Conservation (phyloP, 2,113 vertebrate genomes). For the Petromus typicus region DNA sequence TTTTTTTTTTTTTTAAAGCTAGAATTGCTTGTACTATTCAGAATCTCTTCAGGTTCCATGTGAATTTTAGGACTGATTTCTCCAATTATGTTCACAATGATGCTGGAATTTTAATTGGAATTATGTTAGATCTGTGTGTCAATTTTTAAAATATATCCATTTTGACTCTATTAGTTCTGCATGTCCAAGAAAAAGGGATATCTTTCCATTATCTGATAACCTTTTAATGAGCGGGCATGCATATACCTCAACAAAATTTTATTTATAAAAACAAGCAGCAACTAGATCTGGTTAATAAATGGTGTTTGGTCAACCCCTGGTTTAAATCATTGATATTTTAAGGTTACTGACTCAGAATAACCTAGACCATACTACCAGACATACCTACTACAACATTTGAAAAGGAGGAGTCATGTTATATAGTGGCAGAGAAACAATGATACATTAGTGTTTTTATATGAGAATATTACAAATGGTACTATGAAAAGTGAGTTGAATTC, state of each 20-base stretch:
- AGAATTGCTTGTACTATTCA: not conserved
- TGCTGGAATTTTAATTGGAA: not conserved
- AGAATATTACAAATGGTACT: not conserved
- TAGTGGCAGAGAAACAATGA: not conserved
- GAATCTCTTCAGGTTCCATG: not conserved
- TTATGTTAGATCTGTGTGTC: not conserved
- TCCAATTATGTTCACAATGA: not conserved
- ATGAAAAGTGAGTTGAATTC: not conserved
- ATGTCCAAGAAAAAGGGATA: not conserved
- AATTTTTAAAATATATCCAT: not conserved
- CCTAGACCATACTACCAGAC: not conserved
- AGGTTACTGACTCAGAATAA: not conserved
- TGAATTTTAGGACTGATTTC: not conserved
- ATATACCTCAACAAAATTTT: not conserved
- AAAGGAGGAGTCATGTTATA: not conserved
- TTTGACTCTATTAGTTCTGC: not conserved
- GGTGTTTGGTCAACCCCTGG: not conserved
- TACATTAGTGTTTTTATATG: not conserved
- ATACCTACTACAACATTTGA: not conserved
- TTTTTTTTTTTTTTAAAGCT: too few relatives aligned
- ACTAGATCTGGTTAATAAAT: not conserved
- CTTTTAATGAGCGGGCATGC: not conserved
- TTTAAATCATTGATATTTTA: not conserved
- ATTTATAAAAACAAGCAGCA: conserved; percentile 2
- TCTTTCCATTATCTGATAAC: not conserved